phyloP scores from a whole-genome alignment of 1,140 invertebrate species.

The Neodiprion fabricii region DNA sequence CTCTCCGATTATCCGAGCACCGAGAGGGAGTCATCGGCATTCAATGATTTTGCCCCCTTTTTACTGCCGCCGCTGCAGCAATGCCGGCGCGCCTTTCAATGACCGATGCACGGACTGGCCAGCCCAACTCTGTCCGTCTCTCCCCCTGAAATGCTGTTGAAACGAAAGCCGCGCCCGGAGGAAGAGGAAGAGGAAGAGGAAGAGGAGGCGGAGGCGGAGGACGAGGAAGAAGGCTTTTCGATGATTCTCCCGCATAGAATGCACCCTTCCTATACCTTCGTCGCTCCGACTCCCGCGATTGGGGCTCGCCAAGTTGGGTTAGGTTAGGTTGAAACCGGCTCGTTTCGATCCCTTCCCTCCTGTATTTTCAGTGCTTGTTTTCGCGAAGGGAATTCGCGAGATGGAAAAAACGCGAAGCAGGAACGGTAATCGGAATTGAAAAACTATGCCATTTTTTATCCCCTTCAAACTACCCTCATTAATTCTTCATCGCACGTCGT shows the following conservation, averaged over 20 bases:
- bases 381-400: too few relatives aligned
- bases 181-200: not conserved
- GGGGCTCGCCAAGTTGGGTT: not conserved
- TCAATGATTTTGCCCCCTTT: slow-evolving; percentile 7
- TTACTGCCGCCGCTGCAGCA: slow-evolving; percentile 4
- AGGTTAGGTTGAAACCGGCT: not conserved
- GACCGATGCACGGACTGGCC: slow-evolving; percentile 30
- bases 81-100: slow-evolving; percentile 32
- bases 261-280: not conserved
- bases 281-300: not conserved
- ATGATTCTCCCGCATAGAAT: not conserved
- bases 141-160: slow-evolving; percentile 16
- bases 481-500: not conserved
- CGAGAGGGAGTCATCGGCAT: not conserved
- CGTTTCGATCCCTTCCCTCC: too few relatives aligned
- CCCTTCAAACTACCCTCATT: not conserved
- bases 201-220: slow-evolving; percentile 12
- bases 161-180: slow-evolving; percentile 19
- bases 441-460: not conserved
- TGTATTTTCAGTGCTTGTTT: too few relatives aligned
- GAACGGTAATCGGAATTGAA: too few relatives aligned
- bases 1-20: not conserved
- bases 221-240: not conserved
- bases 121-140: slow-evolving; percentile 12
- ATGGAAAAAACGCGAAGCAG: too few relatives aligned